phyloP scores from a whole-genome alignment of 2,888 invertebrate species.

The Carpatolechia fugitivella region DNA sequence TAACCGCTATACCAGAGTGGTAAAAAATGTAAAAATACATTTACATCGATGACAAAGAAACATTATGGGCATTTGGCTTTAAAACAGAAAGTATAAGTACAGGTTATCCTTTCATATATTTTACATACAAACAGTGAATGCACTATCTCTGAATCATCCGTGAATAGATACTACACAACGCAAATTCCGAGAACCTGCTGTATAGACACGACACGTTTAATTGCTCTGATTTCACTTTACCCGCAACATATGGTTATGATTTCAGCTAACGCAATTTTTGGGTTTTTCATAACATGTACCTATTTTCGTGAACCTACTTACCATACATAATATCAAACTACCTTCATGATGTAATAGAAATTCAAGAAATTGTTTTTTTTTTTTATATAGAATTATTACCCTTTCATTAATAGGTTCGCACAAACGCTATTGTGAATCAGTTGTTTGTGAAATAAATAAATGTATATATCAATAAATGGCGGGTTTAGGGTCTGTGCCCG shows the following conservation, averaged over 20 bases:
- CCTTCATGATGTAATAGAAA: too few species aligned
- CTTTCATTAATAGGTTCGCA: too few species aligned
- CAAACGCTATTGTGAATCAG: too few species aligned
- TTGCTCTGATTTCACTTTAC: conserved; percentile 41
- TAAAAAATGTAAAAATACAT: too few species aligned
- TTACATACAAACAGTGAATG: conserved; percentile 12
- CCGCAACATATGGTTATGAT: conserved; percentile 42
- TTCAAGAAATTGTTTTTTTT: too few species aligned
- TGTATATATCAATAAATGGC: not conserved
- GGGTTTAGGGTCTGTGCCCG: too few species aligned
- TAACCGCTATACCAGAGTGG: too few species aligned
- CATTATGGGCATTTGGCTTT: too few species aligned
- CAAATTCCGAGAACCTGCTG: conserved; percentile 18
- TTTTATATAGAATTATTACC: too few species aligned
- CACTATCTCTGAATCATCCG: conserved; percentile 4
- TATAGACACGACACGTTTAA: conserved; percentile 25
- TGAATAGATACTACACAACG: not conserved
- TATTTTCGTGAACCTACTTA: not conserved
- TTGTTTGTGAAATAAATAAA: not conserved
- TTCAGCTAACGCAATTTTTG: conserved; percentile 38
- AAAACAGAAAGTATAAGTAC: too few species aligned
- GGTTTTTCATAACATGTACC: not conserved
- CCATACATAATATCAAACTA: conserved; percentile 22
- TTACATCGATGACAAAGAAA: too few species aligned
- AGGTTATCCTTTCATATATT: too few species aligned